phyloP scores from a whole-genome alignment of 2,113 vertebrate genomes.

The Chamaea fasciata region DNA sequence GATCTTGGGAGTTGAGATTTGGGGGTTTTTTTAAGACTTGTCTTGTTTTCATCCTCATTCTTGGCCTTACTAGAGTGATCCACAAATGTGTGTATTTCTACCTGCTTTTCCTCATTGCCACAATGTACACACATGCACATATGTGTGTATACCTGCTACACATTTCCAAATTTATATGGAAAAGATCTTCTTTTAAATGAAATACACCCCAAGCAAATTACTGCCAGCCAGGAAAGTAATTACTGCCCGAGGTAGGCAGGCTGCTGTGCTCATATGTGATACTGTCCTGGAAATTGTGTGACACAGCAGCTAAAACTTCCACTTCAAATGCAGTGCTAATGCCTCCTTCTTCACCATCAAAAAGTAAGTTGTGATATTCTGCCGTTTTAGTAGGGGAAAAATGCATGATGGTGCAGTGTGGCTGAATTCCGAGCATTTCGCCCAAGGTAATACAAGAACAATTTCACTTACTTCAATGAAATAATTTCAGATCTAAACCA shows the following conservation, averaged over 20 bases:
- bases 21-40: neutral
- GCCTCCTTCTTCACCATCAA: neutral
- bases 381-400: neutral
- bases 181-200: neutral
- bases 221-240: neutral
- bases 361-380: neutral
- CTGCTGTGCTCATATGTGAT: neutral
- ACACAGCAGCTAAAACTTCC: neutral
- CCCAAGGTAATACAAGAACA: neutral
- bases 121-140: neutral
- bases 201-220: neutral
- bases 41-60: neutral
- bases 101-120: neutral
- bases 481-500: neutral
- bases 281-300: neutral
- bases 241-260: neutral
- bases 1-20: neutral
- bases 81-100: neutral
- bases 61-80: neutral
- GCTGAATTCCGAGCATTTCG: neutral
- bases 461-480: neutral
- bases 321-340: neutral
- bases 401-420: neutral
- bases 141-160: neutral
- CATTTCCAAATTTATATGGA: neutral